phyloP scores from a whole-genome alignment of 1,140 invertebrate species.

The Micrasema longulum region DNA sequence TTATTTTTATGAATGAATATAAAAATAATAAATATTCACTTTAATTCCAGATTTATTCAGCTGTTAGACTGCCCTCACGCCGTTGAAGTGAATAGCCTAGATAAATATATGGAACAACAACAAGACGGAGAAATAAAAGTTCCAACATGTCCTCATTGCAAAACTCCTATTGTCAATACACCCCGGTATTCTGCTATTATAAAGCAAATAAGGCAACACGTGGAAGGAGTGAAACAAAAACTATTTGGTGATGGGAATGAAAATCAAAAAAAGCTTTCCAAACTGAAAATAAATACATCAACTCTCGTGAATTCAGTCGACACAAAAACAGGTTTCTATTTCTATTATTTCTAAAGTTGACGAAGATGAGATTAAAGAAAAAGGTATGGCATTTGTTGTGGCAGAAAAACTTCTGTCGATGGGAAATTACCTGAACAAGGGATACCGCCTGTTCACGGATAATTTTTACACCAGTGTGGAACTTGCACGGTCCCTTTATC shows the following conservation, averaged over 20 bases:
- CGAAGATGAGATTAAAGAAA: no score
- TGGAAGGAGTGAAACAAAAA: conserved; percentile 24
- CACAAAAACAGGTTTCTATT: no score
- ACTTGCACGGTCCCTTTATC: conserved; percentile 45
- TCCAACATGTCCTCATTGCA: conserved; percentile 43
- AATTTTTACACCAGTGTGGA: conserved; percentile 51
- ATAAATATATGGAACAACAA: conserved; percentile 24
- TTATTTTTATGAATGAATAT: background rate
- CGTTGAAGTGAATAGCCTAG: conserved; percentile 39
- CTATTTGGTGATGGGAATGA: conserved; percentile 5
- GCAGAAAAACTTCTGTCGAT: conserved; percentile 54
- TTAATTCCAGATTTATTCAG: conserved; percentile 41
- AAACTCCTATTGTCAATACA: conserved; percentile 38
- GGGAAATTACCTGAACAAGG: no score
- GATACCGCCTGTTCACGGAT: conserved; percentile 54
- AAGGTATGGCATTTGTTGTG: conserved; percentile 53
- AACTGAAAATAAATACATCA: background rate
- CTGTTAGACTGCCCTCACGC: conserved; percentile 45
- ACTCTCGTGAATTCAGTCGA: conserved; percentile 44
- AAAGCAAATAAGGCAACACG: background rate
- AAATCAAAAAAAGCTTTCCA: background rate
- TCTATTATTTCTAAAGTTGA: conserved; percentile 53
- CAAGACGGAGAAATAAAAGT: conserved; percentile 18
- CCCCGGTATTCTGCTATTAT: conserved; percentile 35
- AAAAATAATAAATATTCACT: background rate